Percentiles rank a stretch among this genome's conserved stretches.
phyloP scores from a whole-genome alignment of 2,113 vertebrate species.

The Chroicocephalus ridibundus region DNA sequence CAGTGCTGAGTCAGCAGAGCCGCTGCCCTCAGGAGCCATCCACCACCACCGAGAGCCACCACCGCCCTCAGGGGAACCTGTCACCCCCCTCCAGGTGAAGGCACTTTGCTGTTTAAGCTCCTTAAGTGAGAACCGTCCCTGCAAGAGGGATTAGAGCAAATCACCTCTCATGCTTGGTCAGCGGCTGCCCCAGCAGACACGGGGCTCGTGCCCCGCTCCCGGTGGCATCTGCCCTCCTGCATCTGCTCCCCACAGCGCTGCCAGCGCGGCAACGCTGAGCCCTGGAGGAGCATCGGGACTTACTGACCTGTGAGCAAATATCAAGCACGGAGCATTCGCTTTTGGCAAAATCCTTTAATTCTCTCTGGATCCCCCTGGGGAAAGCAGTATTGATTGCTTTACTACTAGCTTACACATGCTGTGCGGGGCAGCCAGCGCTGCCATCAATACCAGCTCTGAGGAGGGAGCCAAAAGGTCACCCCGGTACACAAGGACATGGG shows the following conservation, averaged over 20 bases:
- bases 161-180: background rate
- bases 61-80: background rate
- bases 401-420: background rate
- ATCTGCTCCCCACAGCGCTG: background rate
- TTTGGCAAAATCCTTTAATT: constrained; percentile 26
- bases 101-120: background rate
- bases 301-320: constrained; percentile 29
- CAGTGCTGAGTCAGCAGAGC: background rate
- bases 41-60: background rate
- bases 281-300: background rate
- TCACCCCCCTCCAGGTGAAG: background rate
- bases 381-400: background rate
- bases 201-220: accelerated
- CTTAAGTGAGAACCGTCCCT: background rate
- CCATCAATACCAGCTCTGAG: background rate
- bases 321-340: background rate
- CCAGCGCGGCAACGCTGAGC: accelerated
- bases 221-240: background rate
- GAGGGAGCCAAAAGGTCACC: background rate
- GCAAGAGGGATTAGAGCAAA: background rate
- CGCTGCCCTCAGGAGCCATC: background rate
- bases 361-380: background rate
- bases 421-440: background rate
- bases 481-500: background rate
- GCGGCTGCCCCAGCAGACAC: background rate